A percentile compares a stretch with the other conserved stretches of the same genome.
Conservation (phyloP, 2,888 invertebrate genomes). For the Sepiola atlantica region DNA sequence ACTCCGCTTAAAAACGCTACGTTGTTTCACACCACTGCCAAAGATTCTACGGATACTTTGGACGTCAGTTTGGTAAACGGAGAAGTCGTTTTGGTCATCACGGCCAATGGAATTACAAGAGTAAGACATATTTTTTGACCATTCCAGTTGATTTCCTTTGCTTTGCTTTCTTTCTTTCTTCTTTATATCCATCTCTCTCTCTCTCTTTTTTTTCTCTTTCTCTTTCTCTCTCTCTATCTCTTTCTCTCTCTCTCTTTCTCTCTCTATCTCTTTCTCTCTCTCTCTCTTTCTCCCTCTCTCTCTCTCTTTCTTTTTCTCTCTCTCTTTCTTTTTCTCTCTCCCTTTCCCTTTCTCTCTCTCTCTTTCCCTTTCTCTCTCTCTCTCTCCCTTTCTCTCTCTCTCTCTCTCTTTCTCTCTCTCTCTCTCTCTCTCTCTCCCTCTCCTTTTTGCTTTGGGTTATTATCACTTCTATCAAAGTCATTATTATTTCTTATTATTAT, state of each 20-base stretch:
- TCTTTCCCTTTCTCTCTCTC: neutral
- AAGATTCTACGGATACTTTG: constrained; percentile 62
- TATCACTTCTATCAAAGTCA: no score
- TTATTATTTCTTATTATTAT: no score
- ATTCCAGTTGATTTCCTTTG: no score
- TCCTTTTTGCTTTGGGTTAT: no score
- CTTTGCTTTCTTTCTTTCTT: neutral
- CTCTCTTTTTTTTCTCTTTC: neutral
- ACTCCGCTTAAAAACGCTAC: constrained; percentile 66
- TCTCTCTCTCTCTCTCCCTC: no score
- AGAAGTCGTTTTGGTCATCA: constrained; percentile 62
- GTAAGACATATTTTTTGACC: constrained; percentile 51
- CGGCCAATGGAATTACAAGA: constrained; percentile 62
- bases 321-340: neutral
- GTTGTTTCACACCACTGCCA: constrained; percentile 67
- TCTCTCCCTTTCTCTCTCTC: neutral
- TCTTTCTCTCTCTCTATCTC: neutral
- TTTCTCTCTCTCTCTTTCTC: neutral
- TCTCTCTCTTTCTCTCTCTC: neutral
- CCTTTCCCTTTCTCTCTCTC: neutral
- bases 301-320: neutral
- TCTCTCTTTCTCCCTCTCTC: neutral
- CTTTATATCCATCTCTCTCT: neutral
- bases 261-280: no score
- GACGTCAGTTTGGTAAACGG: constrained; percentile 67